Evolutionary conservation across 2,113 vertebrate species (phyloP).

Genomic region (Anhinga anhinga): DNA sequence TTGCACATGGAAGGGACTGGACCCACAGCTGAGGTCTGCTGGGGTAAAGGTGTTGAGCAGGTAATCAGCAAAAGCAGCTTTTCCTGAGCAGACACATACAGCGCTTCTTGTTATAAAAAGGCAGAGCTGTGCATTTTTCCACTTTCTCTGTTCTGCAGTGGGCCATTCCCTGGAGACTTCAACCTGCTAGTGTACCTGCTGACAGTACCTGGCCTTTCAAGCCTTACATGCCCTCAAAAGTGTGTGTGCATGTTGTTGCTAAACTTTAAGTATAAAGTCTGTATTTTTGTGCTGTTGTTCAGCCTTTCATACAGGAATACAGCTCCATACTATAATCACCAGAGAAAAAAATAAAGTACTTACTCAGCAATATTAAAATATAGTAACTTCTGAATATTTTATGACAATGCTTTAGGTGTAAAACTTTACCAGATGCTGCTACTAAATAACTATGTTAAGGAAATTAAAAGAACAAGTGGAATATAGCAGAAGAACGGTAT

Average conservation of each 20-base stretch:
- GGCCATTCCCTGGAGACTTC: background rate
- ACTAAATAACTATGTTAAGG: conserved; percentile 19
- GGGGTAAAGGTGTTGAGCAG: background rate
- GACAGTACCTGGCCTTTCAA: background rate
- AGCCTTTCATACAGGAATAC: conserved; percentile 42
- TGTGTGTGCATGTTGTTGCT: background rate
- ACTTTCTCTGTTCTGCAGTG: background rate
- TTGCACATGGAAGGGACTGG: background rate
- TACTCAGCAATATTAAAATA: conserved; percentile 72
- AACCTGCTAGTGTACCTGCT: background rate
- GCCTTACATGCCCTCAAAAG: background rate
- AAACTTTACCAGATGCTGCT: conserved; percentile 59
- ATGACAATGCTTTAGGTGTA: conserved; percentile 71
- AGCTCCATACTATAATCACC: conserved; percentile 14
- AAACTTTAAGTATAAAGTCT: background rate
- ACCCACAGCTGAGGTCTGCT: background rate
- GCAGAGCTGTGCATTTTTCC: background rate
- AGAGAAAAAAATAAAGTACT: conserved; percentile 61
- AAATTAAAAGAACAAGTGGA: conserved; percentile 40
- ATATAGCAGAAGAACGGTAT: background rate
- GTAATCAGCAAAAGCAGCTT: background rate
- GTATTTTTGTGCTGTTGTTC: background rate
- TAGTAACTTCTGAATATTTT: conserved; percentile 76
- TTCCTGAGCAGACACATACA: background rate
- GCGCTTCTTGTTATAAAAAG: background rate